Evolutionary conservation across 2,113 vertebrate genomes (phyloP), one percentile per base, ranked within the genome.

Genomic region (Cnemophilus loriae): DNA sequence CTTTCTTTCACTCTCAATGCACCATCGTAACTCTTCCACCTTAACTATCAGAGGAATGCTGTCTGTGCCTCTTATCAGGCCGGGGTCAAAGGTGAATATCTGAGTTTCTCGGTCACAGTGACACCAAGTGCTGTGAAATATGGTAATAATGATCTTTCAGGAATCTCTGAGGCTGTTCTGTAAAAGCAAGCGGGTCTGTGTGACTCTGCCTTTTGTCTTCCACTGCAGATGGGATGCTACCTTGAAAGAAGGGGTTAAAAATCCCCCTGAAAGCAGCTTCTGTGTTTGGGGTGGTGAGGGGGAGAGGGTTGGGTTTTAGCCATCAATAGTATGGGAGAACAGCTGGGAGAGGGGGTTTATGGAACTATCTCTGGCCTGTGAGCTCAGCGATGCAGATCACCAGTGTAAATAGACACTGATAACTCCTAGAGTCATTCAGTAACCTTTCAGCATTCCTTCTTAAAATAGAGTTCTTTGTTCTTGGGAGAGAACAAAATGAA

Each of bases 21-120:
- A 69, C 84, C n/a, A 11, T 87, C 69, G 14, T 91, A 94, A 94
- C 87, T 97, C 94, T 96, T 96, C 95, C 46, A 94, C 89, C 83
- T 87, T 73, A 97, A 86, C 86, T 93, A 95, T 90, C 75, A 80
- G 53, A 97, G 93, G 96, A 97, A 98, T 97, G 91, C 56, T 74
- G 83, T 78, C 96, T 83, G 73, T 97, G 91, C 35, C 69, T 95
- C 85, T 90, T 95, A 95, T 93, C 88, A 90, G 77, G 76, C 39
- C 53, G 55, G 64, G 96, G 95, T 97, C 89, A 95, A 64, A 95
- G 94, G 88, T 94, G 87, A 95, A 90, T 67, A 90, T 96, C 61
- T 87, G 59, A 77, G 70, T 56, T 93, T 94, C 85, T 96, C 52
- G 42, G 80, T 94, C 90, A 50, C 30, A 14, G 73, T 44, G 46